phyloP scores from a whole-genome alignment of 2,113 vertebrate species.

The Podilymbus podiceps region DNA sequence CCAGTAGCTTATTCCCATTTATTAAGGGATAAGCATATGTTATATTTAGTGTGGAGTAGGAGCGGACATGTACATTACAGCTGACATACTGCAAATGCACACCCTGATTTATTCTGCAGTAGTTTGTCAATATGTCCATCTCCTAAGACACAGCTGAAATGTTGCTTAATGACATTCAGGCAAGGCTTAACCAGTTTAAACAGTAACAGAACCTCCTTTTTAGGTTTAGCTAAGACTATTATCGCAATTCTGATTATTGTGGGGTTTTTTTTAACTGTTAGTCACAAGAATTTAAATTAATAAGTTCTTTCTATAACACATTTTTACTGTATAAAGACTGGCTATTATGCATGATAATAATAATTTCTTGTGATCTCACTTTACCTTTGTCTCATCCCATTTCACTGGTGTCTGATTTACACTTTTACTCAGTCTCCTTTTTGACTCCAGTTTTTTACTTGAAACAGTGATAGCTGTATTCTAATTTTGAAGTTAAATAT shows the following conservation, averaged over 20 bases:
- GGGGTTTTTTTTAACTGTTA: background rate
- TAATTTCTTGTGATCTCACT: background rate
- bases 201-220: background rate
- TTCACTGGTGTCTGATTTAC: background rate
- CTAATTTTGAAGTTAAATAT: background rate
- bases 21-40: background rate
- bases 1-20: background rate
- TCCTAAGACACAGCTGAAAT: background rate
- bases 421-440: background rate
- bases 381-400: background rate
- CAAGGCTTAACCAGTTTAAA: background rate
- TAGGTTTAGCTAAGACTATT: background rate
- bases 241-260: background rate
- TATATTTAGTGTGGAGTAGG: background rate
- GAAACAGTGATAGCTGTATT: background rate
- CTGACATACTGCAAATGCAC: background rate
- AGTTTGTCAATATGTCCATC: background rate
- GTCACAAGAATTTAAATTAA: background rate
- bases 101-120: background rate
- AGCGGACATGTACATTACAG: background rate
- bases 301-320: background rate
- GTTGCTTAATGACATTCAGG: background rate
- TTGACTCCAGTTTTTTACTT: background rate
- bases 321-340: background rate
- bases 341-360: background rate